Base-by-base conservation (phyloP, 2,113 vertebrate species). In the Sinocyclocheilus rhinocerous region DNA sequence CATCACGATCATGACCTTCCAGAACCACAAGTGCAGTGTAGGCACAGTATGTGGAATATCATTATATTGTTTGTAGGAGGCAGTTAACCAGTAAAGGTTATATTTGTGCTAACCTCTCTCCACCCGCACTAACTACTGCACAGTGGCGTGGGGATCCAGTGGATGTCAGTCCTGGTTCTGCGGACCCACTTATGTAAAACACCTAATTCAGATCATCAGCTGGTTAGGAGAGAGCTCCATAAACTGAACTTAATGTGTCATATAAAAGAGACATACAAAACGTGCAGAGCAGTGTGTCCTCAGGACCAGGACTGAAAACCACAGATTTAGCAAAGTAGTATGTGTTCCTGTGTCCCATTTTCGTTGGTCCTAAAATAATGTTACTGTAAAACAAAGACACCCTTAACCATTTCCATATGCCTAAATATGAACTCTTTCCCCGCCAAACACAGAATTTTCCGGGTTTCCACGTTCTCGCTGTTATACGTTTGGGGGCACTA, bases 21-120 rank as follows among this genome's bases (percentile, higher is more conserved):
- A 13, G 22, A 81, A 81, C 78, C 36, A 45, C 57, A 75, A 52
- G 57, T 24, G 36, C 13, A 45, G 78, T 39, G 57, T 65, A 63
- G 57, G 57, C 78, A 81, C 22, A 63, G 57, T 22, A 42, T 81
- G 33, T 65, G 33, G 57, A 80, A 78, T 36, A 85, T 85, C 63
- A 82, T 48, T 85, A 55, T 6, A 81, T 69, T 80, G 63, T 20
- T 24, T 81, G 87, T 88, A 88, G 83, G 87, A 81, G 87, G 83
- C 59, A 63, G 87, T 83, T 61, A 88, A 76, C 48, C 29, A 88
- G 29, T 57, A 78, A 63, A 45, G 79, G 52, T 88, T 76, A 72
- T 82, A 48, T 83, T 78, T 82, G 57, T 24, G 33, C 12, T 26
- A 45, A 81, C 55, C 57, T 45, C 22, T 24, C 18, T 78, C 29